Conservation (phyloP, 2,797 vertebrate species). For the Eremophila alpestris region DNA sequence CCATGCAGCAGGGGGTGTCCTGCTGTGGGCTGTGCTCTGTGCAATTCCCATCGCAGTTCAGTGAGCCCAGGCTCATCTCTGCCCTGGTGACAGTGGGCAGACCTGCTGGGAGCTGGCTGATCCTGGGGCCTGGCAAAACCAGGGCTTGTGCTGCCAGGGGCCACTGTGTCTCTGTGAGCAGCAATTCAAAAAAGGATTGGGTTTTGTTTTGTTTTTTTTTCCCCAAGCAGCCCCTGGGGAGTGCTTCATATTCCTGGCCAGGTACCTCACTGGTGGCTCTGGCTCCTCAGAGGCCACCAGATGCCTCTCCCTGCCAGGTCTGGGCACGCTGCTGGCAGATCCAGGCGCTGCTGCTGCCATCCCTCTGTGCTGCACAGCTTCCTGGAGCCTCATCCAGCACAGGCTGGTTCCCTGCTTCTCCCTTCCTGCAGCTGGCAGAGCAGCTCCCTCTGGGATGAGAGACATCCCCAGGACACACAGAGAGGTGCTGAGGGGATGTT, state of each 20-base stretch:
- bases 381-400: not conserved
- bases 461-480: fast-evolving
- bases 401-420: not conserved
- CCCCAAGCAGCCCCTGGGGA: not conserved
- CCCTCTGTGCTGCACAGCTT: not conserved
- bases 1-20: fast-evolving
- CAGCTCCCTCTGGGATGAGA: not conserved
- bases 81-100: fast-evolving
- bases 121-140: not conserved
- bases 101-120: not conserved
- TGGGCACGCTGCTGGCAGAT: not conserved
- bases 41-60: fast-evolving
- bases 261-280: not conserved
- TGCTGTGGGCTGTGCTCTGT: not conserved
- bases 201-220: too few relatives aligned
- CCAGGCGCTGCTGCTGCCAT: not conserved
- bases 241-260: not conserved
- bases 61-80: not conserved
- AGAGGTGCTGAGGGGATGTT: not conserved
- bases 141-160: not conserved
- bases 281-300: not conserved
- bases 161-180: not conserved
- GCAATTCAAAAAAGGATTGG: not conserved
- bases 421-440: not conserved
- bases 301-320: not conserved